Conservation (phyloP, 2,797 vertebrate genomes). For the Varecia variegata region DNA sequence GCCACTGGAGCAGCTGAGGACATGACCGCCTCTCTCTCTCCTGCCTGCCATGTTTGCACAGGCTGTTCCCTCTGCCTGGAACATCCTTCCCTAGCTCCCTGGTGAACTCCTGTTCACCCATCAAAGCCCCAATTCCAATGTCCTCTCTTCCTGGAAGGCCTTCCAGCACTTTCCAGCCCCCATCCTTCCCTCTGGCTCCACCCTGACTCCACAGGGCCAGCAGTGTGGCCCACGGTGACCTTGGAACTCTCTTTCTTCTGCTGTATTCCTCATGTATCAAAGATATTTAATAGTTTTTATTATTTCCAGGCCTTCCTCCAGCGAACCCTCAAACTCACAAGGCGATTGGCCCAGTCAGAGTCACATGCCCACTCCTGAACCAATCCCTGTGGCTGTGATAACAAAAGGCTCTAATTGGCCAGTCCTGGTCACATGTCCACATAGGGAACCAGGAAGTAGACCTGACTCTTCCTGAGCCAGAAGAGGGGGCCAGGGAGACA, state of each 20-base stretch:
- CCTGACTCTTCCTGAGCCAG: neutral
- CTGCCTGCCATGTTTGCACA: neutral
- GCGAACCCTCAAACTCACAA: neutral
- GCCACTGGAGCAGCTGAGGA: neutral
- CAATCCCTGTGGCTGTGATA: neutral
- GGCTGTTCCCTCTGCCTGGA: neutral
- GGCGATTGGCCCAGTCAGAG: neutral
- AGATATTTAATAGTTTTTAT: too few relatives aligned
- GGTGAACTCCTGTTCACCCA: constrained; percentile 7
- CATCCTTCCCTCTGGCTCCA: neutral
- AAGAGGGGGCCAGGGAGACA: too few relatives aligned
- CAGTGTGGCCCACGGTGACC: too few relatives aligned
- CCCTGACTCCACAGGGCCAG: neutral
- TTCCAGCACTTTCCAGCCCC: neutral
- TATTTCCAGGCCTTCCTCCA: neutral
- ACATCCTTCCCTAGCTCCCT: neutral
- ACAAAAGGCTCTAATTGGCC: neutral
- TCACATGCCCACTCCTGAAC: neutral
- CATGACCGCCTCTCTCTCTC: neutral
- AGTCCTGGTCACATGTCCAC: neutral
- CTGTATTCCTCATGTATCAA: neutral
- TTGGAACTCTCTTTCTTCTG: neutral
- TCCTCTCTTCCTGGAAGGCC: neutral
- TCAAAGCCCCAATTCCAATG: neutral
- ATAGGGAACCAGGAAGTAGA: neutral